Evolutionary conservation across 2,113 vertebrate species (phyloP).

Genomic region (Empidonax traillii): DNA sequence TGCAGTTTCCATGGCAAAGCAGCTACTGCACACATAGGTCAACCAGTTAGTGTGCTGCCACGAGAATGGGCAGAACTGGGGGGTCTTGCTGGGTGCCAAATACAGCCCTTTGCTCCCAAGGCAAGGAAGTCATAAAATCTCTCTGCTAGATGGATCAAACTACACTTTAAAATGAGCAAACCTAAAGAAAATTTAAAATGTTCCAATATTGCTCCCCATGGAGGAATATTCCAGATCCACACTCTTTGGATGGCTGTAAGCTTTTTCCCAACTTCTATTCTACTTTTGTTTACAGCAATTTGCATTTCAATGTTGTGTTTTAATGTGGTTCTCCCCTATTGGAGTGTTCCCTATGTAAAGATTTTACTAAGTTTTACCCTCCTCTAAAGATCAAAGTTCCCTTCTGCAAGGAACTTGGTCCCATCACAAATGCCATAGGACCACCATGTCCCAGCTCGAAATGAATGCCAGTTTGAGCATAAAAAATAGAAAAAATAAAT

Average conservation of each 20-base stretch:
- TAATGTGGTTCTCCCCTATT: background rate
- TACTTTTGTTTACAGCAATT: background rate
- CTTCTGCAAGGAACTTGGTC: background rate
- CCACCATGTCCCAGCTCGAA: background rate
- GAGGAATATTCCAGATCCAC: background rate
- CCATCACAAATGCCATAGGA: background rate
- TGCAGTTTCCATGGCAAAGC: background rate
- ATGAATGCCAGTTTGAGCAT: background rate
- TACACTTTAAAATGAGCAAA: background rate
- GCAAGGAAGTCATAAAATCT: slow-evolving; percentile 6
- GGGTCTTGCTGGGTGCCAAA: background rate
- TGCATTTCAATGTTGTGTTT: background rate
- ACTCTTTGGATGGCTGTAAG: background rate
- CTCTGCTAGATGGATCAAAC: background rate
- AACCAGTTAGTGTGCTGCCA: background rate
- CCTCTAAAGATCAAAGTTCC: background rate
- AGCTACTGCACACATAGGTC: background rate
- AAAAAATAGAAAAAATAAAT: background rate
- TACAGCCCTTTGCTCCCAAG: background rate
- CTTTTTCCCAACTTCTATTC: background rate
- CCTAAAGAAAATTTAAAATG: background rate
- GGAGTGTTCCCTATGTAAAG: background rate
- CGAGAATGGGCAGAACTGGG: background rate
- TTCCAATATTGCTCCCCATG: background rate
- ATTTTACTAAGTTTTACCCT: background rate